Base-by-base conservation (phyloP, 2,888 invertebrate species). In the Chalcosyrphus nemorum region DNA sequence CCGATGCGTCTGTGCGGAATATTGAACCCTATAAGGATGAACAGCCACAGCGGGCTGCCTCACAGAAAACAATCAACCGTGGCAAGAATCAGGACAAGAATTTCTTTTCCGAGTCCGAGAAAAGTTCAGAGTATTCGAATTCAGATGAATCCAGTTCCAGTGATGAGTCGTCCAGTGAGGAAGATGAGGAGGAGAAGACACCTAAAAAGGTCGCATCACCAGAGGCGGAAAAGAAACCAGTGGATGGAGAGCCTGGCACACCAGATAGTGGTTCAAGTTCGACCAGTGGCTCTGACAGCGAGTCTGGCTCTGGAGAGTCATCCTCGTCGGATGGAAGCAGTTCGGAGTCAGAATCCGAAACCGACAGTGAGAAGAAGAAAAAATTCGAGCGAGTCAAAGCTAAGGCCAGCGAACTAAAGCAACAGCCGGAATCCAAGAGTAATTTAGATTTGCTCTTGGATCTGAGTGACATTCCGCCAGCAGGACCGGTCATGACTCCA, bases 381-480 rank as follows among this genome's bases (percentile, higher is more conserved):
- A 86, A 72, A 71, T 86, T 65, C 43, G 86, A 82, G 43, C 85
- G 76, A 24, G 85, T 84, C 84, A 63, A 87, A 57, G 57, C 70
- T 2, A 72, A 86, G 56, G 78, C 80, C 1, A 61, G 61, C n/a
- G 74, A 86, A 41, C 56, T 72, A 50, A 66, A 85, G 68, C 38
- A 54, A 47, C 21, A 50, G 32, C 1, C 59, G 5, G 11, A 87
- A 86, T 91, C 89, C 32, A 93, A 94, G 89, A 92, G 95, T 4
- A 97, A 97, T 91, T 91, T 97, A 86, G 97, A 98, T 91, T 92
- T 98, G 13, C 92, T 98, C 7, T 90, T 98, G 41, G 97, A 97
- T 89, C 92, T 98, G 86, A 96, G 96, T 89, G 94, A 94, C 89
- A 94, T 94, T 71, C 94, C 95, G 41, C 96, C 96, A 54, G 94